Evolutionary conservation across 2,113 vertebrate genomes (phyloP).

Genomic region (Uria aalge): DNA sequence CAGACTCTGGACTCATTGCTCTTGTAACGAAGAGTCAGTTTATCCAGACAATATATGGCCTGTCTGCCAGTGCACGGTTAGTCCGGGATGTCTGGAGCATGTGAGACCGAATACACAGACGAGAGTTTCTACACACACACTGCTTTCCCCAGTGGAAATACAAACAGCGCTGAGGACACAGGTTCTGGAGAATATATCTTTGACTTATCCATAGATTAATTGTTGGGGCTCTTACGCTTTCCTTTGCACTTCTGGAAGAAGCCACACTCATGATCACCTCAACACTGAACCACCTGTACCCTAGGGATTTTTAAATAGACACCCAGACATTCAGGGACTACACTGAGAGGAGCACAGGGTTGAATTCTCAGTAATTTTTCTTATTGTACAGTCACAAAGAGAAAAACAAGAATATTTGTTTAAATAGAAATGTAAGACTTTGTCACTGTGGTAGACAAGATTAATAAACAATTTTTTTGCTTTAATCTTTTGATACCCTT

Average conservation of each 20-base stretch:
- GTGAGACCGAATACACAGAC: rapidly evolving
- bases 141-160: background rate
- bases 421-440: constrained; percentile 37
- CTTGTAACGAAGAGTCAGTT: background rate
- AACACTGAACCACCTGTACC: background rate
- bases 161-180: rapidly evolving
- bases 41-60: background rate
- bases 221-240: background rate
- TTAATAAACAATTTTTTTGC: background rate
- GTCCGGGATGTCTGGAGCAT: background rate
- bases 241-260: background rate
- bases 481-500: constrained; percentile 1
- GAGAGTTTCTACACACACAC: background rate
- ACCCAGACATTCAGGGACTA: background rate
- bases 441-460: background rate
- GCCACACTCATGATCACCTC: background rate
- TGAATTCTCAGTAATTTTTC: background rate
- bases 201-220: rapidly evolving
- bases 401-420: constrained; percentile 26
- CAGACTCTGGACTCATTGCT: background rate
- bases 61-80: background rate
- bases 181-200: background rate
- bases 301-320: background rate
- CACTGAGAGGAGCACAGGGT: background rate
- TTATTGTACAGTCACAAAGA: background rate